A percentile compares a stretch with the other conserved stretches of the same genome.
These are phyloP conservation scores for Pterobdella sp. DNA, from an alignment of 2,888 invertebrate species.

Conservation along the genomic window DNA sequence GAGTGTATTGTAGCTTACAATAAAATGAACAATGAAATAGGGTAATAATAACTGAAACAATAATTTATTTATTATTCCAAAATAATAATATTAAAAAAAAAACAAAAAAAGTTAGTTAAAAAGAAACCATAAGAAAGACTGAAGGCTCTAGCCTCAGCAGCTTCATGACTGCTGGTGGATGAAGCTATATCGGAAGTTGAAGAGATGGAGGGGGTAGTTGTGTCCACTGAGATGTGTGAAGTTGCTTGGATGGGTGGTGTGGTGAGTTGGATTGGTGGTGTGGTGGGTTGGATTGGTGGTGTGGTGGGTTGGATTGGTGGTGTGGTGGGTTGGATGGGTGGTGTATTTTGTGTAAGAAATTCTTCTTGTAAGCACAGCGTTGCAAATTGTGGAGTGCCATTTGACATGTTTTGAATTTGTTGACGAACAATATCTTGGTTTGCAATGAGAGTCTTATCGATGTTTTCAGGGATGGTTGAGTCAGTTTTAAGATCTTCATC, in stretches of 20 bases:
- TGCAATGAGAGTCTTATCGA: no score
- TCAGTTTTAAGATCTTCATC: not conserved
- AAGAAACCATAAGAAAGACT: not conserved
- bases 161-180: slow-evolving; percentile 3
- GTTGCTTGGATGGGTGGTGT: not conserved
- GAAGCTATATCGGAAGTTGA: not conserved
- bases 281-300: not conserved
- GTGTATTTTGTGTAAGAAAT: not conserved
- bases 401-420: no score
- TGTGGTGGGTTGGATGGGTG: not conserved
- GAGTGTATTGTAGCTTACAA: no score
- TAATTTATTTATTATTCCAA: no score
- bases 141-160: not conserved
- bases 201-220: not conserved
- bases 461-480: not conserved
- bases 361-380: not conserved
- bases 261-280: not conserved
- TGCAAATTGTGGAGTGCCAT: no score
- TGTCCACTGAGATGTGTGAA: not conserved
- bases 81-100: not conserved
- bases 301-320: not conserved
- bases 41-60: no score
- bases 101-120: not conserved
- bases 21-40: no score
- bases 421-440: no score